These are phyloP conservation scores for Abscondita cerata DNA, from an alignment of 2,888 invertebrate species.

Conservation along the genomic window DNA sequence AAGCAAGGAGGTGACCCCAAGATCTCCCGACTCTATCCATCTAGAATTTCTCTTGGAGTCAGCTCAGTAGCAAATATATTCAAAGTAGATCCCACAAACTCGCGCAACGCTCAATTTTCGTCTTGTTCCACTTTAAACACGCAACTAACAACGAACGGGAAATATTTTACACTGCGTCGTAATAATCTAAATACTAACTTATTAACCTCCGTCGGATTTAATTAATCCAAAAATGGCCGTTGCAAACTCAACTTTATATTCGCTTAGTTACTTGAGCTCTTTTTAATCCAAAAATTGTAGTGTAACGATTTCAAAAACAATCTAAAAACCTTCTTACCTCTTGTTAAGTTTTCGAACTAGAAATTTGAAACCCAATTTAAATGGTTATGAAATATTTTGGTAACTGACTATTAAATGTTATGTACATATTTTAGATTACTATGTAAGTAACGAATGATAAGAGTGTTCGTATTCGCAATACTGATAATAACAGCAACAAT, in stretches of 20 bases:
- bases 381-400: conserved; percentile 25
- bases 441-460: conserved; percentile 28
- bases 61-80: conserved; percentile 16
- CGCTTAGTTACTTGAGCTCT: too few relatives aligned
- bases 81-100: conserved; percentile 1
- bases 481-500: conserved; percentile 33
- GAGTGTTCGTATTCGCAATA: conserved; percentile 25
- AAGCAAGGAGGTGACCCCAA: conserved; percentile 30
- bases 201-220: too few relatives aligned
- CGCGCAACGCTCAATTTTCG: conserved; percentile 10
- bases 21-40: conserved; percentile 26
- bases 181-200: too few relatives aligned
- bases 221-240: too few relatives aligned
- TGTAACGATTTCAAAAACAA: too few relatives aligned
- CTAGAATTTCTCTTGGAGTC: conserved; percentile 24
- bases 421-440: conserved; percentile 32
- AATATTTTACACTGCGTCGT: too few relatives aligned
- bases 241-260: too few relatives aligned
- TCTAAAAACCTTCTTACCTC: conserved; percentile 3
- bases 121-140: neutral
- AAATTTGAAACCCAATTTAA: neutral
- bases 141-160: neutral
- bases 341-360: neutral
- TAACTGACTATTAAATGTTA: conserved; percentile 28
- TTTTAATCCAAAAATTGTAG: too few relatives aligned